Evolutionary conservation across 2,797 vertebrate genomes (phyloP).

Genomic region (Spheniscus humboldti): DNA sequence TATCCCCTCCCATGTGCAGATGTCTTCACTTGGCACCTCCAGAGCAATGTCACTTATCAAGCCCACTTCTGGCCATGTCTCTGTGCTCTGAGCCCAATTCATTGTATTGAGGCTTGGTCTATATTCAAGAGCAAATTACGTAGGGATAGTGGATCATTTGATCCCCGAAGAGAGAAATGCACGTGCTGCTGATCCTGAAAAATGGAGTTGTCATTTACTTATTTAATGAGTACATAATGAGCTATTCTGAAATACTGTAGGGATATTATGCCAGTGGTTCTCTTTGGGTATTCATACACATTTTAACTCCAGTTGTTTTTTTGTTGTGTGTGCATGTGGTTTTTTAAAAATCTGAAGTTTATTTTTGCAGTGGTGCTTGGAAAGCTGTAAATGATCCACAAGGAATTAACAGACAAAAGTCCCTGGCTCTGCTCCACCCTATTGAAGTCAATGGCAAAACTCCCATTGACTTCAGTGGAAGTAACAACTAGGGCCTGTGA

Average conservation of each 20-base stretch:
- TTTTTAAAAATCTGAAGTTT: conserved; percentile 60
- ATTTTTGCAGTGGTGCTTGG: conserved; percentile 57
- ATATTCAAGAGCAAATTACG: not conserved
- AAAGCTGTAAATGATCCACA: conserved; percentile 61
- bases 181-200: not conserved
- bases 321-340: conserved; percentile 16
- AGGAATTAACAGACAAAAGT: conserved; percentile 56
- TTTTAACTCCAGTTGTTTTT: conserved; percentile 24
- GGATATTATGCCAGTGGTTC: not conserved
- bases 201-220: not conserved
- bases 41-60: not conserved
- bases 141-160: not conserved
- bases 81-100: not conserved
- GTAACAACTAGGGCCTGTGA: not conserved
- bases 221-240: conserved; percentile 43
- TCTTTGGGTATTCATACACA: not conserved
- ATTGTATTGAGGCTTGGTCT: not conserved
- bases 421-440: conserved; percentile 35
- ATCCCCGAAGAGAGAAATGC: not conserved
- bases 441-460: conserved; percentile 28
- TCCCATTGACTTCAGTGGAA: conserved; percentile 40
- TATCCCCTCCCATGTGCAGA: not conserved
- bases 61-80: not conserved
- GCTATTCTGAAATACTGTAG: not conserved
- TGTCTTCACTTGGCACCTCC: not conserved